Base-by-base conservation (phyloP, 1,140 invertebrate genomes). In the Limonius californicus region DNA sequence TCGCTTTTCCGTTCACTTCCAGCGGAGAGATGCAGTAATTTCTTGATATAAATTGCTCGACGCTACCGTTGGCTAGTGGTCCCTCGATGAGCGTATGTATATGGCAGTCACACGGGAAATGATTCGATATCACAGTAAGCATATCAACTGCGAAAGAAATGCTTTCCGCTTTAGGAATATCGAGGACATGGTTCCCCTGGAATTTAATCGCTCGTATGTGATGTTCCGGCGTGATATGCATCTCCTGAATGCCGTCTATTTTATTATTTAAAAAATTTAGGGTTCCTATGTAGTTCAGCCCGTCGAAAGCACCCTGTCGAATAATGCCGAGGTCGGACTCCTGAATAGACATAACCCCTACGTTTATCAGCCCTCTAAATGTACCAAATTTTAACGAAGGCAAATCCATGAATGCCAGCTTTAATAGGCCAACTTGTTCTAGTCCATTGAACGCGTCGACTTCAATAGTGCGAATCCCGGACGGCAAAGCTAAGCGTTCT, bases 21-120 rank as follows among this genome's bases (percentile, higher is more conserved):
- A 91, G 78, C 23, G 89, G 89, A 8, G 90, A 92, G 68, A 93
- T 92, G 77, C 90, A 93, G 72, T 82, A 90, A 76, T 93, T 93
- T 35, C 84, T 85, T n/a, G 82, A 79, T 12, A 85, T 81, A 70
- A 93, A 92, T 20, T 88, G 84, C 35, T 77, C 78, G 21, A 78
- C 68, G 12, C 83, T 82, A 1, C 84, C 84, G 68, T 89, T 83
- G 2, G 85, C 86, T 54, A 92, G 79, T 11, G 89, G 86, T 53
- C 88, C 88, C 19, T 86, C 84, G 9, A 91, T 77, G 8, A 91
- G 81, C 32, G 87, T 85, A 66, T 89, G 86, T 2, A 89, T 83
- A 62, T 89, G 89, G 66, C 90, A 93, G 74, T 91, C 90, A 71
- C 90, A 93, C 0, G 90, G 90, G 70, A 92, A 89, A 70, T 91